Base-by-base conservation (phyloP, 2,797 vertebrate species). In the Schizothorax lantsangensis region DNA sequence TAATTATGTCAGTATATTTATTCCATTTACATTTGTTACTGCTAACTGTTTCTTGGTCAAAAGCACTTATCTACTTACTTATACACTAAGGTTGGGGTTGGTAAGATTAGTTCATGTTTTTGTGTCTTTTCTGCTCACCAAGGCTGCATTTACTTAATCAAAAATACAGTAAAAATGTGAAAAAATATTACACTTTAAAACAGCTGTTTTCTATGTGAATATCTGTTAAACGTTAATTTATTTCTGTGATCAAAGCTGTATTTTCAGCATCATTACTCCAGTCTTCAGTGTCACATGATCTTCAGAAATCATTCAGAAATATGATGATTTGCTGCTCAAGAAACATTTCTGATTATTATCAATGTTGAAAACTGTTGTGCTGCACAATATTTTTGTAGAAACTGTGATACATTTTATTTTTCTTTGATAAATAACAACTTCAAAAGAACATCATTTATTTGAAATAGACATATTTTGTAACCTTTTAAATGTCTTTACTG, bases 181-280 rank as follows among this genome's bases (percentile, higher is more conserved):
- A 59, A 0, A n/a, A n/a, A n/a, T 23, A 21, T 23, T n/a, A 59
- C 3, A 10, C 23, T 59, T 9, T 59, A 59, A 59, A n/a, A n/a
- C 11, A n/a, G 0, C 21, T 59, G 9, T n/a, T n/a, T 59, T 59
- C 23, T 11, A n/a, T 59, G 9, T 59, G 23, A 59, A 59, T 59
- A n/a, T 59, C 0, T n/a, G 4, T 0, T 59, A 0, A 59, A n/a
- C 4, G n/a, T 9, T 59, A n/a, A 59, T n/a, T 2, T 11, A 59
- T n/a, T n/a, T 10, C 2, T 43, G 43, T 43, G 43, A 43, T 43
- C 9, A 0, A 0, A n/a, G 9, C 57, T n/a, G 23, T 3, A n/a
- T n/a, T n/a, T 59, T 59, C 9, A 59, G 23, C 23, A 59, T 59
- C 23, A 59, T n/a, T n/a, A 11, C 57, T 59, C 9, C 57, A n/a